phyloP scores from a whole-genome alignment of 2,113 vertebrate genomes.

The Chloroceryle aenea region DNA sequence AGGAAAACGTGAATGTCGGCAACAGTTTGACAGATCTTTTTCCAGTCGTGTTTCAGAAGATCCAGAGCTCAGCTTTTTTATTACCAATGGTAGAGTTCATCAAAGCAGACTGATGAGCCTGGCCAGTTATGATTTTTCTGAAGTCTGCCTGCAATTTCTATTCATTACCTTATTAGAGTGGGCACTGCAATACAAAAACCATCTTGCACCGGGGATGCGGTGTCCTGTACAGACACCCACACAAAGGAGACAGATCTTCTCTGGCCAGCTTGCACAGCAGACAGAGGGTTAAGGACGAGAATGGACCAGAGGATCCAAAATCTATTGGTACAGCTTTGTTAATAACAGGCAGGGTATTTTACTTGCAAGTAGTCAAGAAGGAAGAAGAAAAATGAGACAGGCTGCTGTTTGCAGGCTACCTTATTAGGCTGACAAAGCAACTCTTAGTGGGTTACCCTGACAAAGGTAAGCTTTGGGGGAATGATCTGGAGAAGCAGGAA shows the following conservation, averaged over 20 bases:
- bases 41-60: neutral
- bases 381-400: neutral
- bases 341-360: neutral
- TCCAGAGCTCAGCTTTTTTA: neutral
- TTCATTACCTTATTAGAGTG: neutral
- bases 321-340: neutral
- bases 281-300: neutral
- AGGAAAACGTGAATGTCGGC: neutral
- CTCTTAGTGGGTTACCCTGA: neutral
- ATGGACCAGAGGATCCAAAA: neutral
- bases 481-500: neutral
- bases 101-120: neutral
- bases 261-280: neutral
- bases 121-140: neutral
- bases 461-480: neutral
- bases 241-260: neutral
- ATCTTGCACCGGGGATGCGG: neutral
- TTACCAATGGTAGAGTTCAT: neutral
- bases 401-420: neutral
- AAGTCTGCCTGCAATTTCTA: neutral
- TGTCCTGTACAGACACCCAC: neutral
- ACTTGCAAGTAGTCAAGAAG: neutral
- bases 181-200: neutral
- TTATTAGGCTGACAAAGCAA: neutral
- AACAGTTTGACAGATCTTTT: slow-evolving; percentile 3